A percentile compares a stretch with the other conserved stretches of the same genome.
Conservation (phyloP, 1,140 invertebrate species). For the Druon quercuslanigerum region DNA sequence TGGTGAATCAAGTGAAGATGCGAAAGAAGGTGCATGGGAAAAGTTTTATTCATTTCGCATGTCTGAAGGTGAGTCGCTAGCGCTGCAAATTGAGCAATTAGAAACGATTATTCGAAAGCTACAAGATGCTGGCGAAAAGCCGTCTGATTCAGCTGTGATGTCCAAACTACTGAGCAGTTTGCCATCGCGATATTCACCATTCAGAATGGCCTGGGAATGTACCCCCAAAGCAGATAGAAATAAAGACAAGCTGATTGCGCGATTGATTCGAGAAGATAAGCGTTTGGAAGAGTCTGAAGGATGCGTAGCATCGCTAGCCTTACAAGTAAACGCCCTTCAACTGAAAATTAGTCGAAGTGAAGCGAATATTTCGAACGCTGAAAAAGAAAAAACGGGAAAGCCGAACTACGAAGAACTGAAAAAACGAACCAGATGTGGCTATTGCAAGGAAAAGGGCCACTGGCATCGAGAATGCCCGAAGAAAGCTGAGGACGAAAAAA, state of each 20-base stretch:
- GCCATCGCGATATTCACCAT: conserved; percentile 26
- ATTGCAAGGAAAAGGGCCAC: conserved; percentile 34
- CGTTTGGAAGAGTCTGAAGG: conserved; percentile 9
- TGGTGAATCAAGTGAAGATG: conserved; percentile 23
- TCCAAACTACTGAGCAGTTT: conserved; percentile 34
- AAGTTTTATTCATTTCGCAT: conserved; percentile 40
- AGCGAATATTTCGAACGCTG: neutral
- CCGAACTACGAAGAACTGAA: conserved; percentile 23
- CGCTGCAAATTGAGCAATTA: too few species aligned
- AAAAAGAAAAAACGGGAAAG: neutral
- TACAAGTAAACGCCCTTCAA: neutral
- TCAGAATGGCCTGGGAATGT: conserved; percentile 37
- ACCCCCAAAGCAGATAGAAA: neutral
- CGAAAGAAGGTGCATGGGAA: conserved; percentile 12
- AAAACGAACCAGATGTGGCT: conserved; percentile 23
- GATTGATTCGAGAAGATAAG: conserved; percentile 29
- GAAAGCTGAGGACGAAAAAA: neutral
- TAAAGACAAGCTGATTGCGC: conserved; percentile 22
- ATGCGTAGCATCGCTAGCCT: neutral
- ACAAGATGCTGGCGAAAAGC: neutral
- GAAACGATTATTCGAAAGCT: conserved; percentile 23
- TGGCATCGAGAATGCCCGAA: conserved; percentile 35
- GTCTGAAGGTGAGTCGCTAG: too few species aligned
- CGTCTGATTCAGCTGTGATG: too few species aligned
- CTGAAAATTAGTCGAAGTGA: neutral